Evolutionary conservation across 2,888 invertebrate species (phyloP), one percentile per base, ranked within the genome.

Genomic region (Lasioglossum leucozonium): DNA sequence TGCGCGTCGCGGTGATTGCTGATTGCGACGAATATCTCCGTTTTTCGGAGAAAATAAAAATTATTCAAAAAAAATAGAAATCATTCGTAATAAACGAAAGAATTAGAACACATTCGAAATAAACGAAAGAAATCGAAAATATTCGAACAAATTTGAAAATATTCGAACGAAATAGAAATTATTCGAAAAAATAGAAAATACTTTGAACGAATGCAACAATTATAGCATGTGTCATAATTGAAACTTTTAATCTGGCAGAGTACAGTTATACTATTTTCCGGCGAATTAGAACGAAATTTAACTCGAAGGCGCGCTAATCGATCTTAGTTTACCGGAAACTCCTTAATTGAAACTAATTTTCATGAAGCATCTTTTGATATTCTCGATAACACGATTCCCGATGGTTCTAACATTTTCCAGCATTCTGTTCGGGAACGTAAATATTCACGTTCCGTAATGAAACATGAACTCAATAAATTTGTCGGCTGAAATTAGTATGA

Each of bases 271-370:
- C 11, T 16, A 26, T 30, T 72, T 71, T 72, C 55, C 42, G 0
- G 6, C 5, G 51, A 72, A 72, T 67, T 82, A 76, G 51, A 55
- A 80, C 16, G n/a, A 47, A 83, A 72, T 82, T 72, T 67, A 76
- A 76, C 44, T 65, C 65, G 82, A 76, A 42, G 26, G 26, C 16
- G 37, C 3, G 74, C 58, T 34, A 40, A 62, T 75, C 72, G 76
- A 83, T 76, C 82, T 83, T 72, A 65, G 44, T 82, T 77, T 55
- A 58, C 67, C 83, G 67, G 55, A 30, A 72, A 67, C 67, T 82
- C 77, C 67, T 77, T 77, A 84, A 72, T 84, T 82, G 72, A 82
- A 82, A 77, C 67, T 51, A 72, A 82, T 72, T 84, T 77, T 55
- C 65, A 76, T 69, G 22, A 2, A 22, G 37, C 37, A 18, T n/a